Evolutionary conservation across 2,113 vertebrate species (phyloP).

Genomic region (Neoarius graeffei): DNA sequence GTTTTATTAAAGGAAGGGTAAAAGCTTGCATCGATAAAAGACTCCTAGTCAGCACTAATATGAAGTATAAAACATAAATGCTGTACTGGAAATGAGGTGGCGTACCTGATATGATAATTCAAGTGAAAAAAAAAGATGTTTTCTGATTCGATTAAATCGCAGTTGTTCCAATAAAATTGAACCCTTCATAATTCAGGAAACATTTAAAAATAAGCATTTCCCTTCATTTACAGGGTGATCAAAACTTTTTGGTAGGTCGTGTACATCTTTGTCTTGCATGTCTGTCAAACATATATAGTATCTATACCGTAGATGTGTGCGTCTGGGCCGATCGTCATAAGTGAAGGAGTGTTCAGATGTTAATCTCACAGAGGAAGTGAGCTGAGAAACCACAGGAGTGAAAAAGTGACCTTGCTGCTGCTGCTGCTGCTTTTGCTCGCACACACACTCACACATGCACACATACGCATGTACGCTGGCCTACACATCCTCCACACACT

Average conservation of each 20-base stretch:
- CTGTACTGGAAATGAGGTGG: no score
- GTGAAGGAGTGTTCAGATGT: constrained; percentile 72
- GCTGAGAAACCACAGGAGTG: constrained; percentile 71
- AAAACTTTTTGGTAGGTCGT: not conserved
- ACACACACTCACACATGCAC: not conserved
- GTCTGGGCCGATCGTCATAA: constrained; percentile 71
- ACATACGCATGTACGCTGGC: not conserved
- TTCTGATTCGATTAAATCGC: not conserved
- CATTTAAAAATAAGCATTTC: not conserved
- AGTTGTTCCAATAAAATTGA: not conserved
- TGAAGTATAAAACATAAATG: not conserved
- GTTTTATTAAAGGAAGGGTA: not conserved
- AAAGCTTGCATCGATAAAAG: not conserved
- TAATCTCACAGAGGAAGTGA: constrained; percentile 76
- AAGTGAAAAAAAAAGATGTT: no score
- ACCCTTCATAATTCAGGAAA: not conserved
- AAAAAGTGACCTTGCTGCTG: constrained; percentile 71
- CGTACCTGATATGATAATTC: not conserved
- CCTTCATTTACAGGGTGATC: fast-evolving
- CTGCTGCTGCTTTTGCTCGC: constrained; percentile 44
- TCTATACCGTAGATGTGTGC: constrained; percentile 56
- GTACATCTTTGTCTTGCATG: not conserved
- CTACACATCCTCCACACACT: not conserved
- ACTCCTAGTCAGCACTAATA: not conserved
- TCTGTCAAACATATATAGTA: constrained; percentile 15